Base-by-base conservation (phyloP, 2,113 vertebrate genomes). In the Nannobrachium achirus region DNA sequence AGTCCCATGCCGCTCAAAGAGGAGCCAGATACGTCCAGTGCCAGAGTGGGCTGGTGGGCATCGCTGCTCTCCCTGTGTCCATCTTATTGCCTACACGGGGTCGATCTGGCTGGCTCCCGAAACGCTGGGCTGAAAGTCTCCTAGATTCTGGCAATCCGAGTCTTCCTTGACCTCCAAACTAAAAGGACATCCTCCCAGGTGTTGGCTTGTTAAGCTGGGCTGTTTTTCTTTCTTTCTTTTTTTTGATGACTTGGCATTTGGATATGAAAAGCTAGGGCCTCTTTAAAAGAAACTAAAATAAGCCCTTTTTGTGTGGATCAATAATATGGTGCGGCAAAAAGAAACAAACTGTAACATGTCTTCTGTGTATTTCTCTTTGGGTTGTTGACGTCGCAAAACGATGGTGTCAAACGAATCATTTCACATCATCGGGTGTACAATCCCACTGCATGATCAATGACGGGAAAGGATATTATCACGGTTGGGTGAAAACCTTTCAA, bases 91-190 rank as follows among this genome's bases (percentile, higher is more conserved):
- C 81, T 82, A 66, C 56, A 67, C 61, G 38, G 66, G 65, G 69
- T 56, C 71, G 67, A 51, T 79, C 77, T 85, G 90, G 76, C 83
- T 76, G 75, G 74, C 83, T 82, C 74, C 63, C 66, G 78, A 57
- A 33, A 69, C 48, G 13, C 58, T 4, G 71, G 68, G 69, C 53
- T 77, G 67, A 53, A n/a, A 66, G 51, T 71, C 40, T 52, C 81
- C 68, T 72, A 78, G 78, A 73, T 87, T 75, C 88, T 93, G 91
- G 89, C 91, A 91, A 60, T 66, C 45, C 25, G 44, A 50, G n/a
- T 72, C 89, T 88, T 88, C 68, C 85, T 86, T 92, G 91, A 92
- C 90, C 89, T 93, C 86, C 66, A 82, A n/a, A 52, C 66, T 80
- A 80, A 86, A n/a, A 93, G 90, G 92, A 89, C 87, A 11, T 82